Evolutionary conservation across 2,888 invertebrate genomes (phyloP).

Genomic region (Ectemnius continuus): DNA sequence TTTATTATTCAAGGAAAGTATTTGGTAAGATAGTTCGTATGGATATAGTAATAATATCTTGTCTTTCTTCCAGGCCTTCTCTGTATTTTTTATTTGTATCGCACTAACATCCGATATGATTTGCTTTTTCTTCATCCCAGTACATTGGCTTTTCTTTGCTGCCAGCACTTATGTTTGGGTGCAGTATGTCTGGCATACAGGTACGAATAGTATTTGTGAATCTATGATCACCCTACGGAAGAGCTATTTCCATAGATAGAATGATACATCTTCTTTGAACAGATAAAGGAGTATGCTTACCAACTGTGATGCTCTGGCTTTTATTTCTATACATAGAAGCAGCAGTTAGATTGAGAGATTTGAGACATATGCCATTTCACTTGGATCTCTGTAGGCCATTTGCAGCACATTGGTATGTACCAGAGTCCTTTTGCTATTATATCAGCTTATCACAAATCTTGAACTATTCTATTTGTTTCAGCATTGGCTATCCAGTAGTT

Average conservation of each 20-base stretch:
- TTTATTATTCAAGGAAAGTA: conserved; percentile 51
- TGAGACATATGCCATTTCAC: conserved; percentile 90
- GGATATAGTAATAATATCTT: conserved; percentile 14
- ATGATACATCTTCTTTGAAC: conserved; percentile 51
- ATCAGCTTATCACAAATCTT: too few species aligned
- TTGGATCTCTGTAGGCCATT: conserved; percentile 96
- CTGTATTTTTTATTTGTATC: conserved; percentile 98
- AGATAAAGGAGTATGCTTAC: conserved; percentile 96
- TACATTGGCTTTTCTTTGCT: conserved; percentile 98
- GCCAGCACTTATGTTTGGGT: conserved; percentile 99
- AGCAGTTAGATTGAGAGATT: conserved; percentile 89
- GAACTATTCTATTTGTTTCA: conserved; percentile 73
- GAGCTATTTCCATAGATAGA: conserved; percentile 3
- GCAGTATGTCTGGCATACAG: conserved; percentile 98
- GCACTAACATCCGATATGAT: conserved; percentile 98
- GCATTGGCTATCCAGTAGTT: conserved; percentile 95
- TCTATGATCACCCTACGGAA: background rate
- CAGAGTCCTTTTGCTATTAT: too few species aligned
- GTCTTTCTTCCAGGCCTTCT: conserved; percentile 88
- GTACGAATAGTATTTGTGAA: conserved; percentile 78
- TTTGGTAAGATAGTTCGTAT: too few species aligned
- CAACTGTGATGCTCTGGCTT: conserved; percentile 95
- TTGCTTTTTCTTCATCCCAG: conserved; percentile 99
- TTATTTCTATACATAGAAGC: conserved; percentile 97
- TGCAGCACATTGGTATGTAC: conserved; percentile 93